Evolutionary conservation across 92 coral and sea anemone genomes (phyloP).

Genomic region (Phenganax stokvisi): DNA sequence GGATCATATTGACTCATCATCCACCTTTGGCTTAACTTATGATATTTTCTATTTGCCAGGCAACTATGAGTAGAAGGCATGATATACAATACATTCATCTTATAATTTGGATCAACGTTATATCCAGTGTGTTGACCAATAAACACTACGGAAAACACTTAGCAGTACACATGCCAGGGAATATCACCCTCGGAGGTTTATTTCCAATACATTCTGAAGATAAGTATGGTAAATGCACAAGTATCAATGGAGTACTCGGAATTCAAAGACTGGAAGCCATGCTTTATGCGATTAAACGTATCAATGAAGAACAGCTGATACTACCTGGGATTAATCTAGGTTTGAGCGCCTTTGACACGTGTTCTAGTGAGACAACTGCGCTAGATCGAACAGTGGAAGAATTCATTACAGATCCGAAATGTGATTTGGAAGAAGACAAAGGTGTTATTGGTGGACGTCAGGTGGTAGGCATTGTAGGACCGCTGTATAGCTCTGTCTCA

Average conservation of each 20-base stretch:
- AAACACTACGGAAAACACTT: not conserved
- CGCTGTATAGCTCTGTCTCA: slow-evolving; percentile 79
- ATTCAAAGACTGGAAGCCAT: slow-evolving; percentile 94
- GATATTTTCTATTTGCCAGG: not conserved
- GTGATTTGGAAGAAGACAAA: not conserved
- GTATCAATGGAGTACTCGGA: slow-evolving; percentile 71
- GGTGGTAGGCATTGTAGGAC: slow-evolving; percentile 77
- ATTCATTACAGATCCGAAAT: slow-evolving; percentile 32
- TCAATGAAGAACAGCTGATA: slow-evolving; percentile 56
- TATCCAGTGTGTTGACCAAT: not conserved
- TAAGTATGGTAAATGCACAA: slow-evolving; percentile 42
- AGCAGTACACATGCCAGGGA: slow-evolving; percentile 41
- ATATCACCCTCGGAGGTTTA: slow-evolving; percentile 74
- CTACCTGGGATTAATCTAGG: slow-evolving; percentile 67
- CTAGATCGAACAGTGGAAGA: slow-evolving; percentile 54
- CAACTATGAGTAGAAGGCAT: slow-evolving; percentile 9
- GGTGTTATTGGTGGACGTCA: slow-evolving; percentile 24
- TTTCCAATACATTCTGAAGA: slow-evolving; percentile 70
- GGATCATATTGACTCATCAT: not conserved
- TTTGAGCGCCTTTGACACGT: slow-evolving; percentile 77
- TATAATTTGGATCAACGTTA: not conserved
- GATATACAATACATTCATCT: not conserved
- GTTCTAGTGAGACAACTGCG: slow-evolving; percentile 80
- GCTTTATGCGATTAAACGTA: slow-evolving; percentile 75
- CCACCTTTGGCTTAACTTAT: not conserved